Evolutionary conservation across 2,113 vertebrate species (phyloP).

Genomic region (Trematocara marginatum): DNA sequence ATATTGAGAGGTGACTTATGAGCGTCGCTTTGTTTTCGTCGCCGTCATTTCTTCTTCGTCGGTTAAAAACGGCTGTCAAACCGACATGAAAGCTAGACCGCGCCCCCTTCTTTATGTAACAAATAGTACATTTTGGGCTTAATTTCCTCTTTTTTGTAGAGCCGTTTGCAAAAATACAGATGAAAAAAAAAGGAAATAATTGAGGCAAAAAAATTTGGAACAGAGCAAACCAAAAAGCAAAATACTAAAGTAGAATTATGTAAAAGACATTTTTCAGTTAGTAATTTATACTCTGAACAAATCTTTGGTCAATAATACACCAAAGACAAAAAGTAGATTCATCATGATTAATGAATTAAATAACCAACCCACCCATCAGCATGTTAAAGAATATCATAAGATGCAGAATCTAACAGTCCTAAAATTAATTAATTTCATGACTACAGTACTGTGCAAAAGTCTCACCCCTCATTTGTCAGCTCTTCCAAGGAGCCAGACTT

Average conservation of each 20-base stretch:
- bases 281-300: not conserved
- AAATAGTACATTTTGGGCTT: not conserved
- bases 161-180: not conserved
- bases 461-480: not conserved
- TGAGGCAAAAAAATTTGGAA: not conserved
- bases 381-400: not conserved
- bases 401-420: not conserved
- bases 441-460: not conserved
- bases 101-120: not conserved
- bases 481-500: not conserved
- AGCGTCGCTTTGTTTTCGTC: constrained; percentile 24
- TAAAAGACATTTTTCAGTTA: not conserved
- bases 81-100: not conserved
- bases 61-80: not conserved
- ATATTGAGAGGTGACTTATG: not conserved
- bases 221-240: not conserved
- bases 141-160: not conserved
- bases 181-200: not conserved
- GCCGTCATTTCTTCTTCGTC: not conserved
- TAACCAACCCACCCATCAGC: not conserved
- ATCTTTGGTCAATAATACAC: not conserved
- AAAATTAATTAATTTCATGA: not conserved
- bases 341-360: not conserved
- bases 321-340: not conserved
- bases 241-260: not conserved